Evolutionary conservation across 2,797 vertebrate genomes (phyloP).

Genomic region (Rousettus madagascariensis): DNA sequence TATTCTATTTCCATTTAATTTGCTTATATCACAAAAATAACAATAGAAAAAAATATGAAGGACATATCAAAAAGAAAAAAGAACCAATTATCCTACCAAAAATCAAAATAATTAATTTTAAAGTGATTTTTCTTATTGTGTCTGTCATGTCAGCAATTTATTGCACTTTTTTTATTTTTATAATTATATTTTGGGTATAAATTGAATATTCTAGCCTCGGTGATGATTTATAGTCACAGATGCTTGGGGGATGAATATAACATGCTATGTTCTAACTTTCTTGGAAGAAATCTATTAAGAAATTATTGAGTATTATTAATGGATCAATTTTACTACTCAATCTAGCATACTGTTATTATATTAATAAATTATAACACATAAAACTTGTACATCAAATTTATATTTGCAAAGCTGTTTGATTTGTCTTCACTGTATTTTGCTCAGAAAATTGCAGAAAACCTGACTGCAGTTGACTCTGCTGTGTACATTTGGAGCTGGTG

Average conservation of each 20-base stretch:
- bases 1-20: not conserved
- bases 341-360: not conserved
- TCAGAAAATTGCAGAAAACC: not conserved
- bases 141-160: not conserved
- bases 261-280: not conserved
- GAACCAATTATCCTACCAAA: not conserved
- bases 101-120: not conserved
- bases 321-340: not conserved
- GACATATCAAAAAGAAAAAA: not conserved
- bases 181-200: not conserved
- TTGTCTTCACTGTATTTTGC: not conserved
- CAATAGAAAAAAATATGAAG: not conserved
- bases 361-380: not conserved
- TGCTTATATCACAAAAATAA: not conserved
- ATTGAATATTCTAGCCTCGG: not conserved
- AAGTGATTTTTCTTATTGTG: not conserved
- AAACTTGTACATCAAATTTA: not conserved
- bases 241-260: not conserved
- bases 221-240: not conserved
- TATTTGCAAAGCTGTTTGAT: not conserved
- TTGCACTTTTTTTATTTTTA: not conserved
- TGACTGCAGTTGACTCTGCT: accelerated
- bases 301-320: not conserved
- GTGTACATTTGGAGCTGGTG: not conserved
- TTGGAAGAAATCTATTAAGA: not conserved